phyloP scores from a whole-genome alignment of 1,140 invertebrate genomes.

The Aporrectodea caliginosa region DNA sequence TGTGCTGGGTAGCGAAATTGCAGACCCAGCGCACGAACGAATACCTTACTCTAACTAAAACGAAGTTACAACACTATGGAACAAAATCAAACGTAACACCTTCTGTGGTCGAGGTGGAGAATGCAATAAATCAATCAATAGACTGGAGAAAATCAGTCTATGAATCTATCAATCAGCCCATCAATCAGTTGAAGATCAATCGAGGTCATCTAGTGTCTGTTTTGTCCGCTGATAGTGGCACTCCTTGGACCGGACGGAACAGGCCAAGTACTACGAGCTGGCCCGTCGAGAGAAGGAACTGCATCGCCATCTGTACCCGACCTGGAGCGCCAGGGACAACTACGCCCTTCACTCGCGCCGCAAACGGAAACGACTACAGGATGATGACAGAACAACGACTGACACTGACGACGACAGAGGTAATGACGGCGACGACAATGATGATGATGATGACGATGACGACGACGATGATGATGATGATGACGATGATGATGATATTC shows the following conservation, averaged over 20 bases:
- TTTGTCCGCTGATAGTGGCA: slow-evolving; percentile 79
- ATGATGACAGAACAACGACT: not conserved
- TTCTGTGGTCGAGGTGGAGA: not conserved
- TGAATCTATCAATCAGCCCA: not conserved
- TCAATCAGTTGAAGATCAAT: too few species aligned
- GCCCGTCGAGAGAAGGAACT: slow-evolving; percentile 95
- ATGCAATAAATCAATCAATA: too few species aligned
- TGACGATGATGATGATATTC: too few species aligned
- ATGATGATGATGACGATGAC: not conserved
- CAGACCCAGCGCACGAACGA: too few species aligned
- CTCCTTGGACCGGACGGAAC: slow-evolving; percentile 94
- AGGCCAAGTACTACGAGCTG: slow-evolving; percentile 99
- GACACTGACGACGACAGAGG: not conserved
- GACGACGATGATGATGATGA: not conserved
- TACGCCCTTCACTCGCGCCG: slow-evolving; percentile 91
- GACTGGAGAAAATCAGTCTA: not conserved
- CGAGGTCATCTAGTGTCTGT: not conserved
- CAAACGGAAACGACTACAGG: slow-evolving; percentile 61
- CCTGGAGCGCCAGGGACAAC: slow-evolving; percentile 98
- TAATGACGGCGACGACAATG: not conserved
- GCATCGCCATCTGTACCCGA: slow-evolving; percentile 90
- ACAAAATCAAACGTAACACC: not conserved
- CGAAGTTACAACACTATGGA: not conserved
- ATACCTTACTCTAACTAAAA: not conserved
- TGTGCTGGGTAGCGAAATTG: too few species aligned